These are phyloP conservation scores for Nymphalis polychloros DNA, from an alignment of 2,888 invertebrate genomes.

Conservation along the genomic window DNA sequence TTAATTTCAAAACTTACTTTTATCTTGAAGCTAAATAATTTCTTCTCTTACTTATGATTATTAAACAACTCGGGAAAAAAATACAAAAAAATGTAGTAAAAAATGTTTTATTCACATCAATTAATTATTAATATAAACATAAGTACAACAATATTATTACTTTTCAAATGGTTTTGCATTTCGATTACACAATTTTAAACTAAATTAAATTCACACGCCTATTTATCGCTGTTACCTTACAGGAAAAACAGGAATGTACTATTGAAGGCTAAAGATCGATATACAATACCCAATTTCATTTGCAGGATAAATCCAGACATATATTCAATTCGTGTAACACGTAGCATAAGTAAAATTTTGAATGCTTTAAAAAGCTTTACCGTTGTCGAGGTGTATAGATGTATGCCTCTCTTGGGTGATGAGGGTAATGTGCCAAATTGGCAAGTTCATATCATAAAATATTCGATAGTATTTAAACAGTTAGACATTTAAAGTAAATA, in stretches of 20 bases:
- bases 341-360: constrained; percentile 47
- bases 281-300: constrained; percentile 42
- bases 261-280: constrained; percentile 39
- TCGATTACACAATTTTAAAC: constrained; percentile 30
- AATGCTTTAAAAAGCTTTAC: constrained; percentile 50
- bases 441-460: constrained; percentile 65
- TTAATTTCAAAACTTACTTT: too few relatives aligned
- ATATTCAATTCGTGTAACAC: constrained; percentile 48
- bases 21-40: too few relatives aligned
- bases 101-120: constrained; percentile 62
- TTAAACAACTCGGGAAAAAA: neutral
- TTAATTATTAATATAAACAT: constrained; percentile 51
- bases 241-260: constrained; percentile 24
- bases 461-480: constrained; percentile 53
- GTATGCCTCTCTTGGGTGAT: constrained; percentile 70
- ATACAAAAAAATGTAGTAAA: constrained; percentile 36
- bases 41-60: neutral
- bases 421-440: constrained; percentile 63
- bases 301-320: constrained; percentile 38
- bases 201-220: constrained; percentile 37
- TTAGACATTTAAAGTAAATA: constrained; percentile 1
- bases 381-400: constrained; percentile 63
- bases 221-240: constrained; percentile 23
- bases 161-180: constrained; percentile 39
- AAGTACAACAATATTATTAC: constrained; percentile 60